Conservation (phyloP, 2,888 invertebrate species). For the Ennomos fuscantarius region DNA sequence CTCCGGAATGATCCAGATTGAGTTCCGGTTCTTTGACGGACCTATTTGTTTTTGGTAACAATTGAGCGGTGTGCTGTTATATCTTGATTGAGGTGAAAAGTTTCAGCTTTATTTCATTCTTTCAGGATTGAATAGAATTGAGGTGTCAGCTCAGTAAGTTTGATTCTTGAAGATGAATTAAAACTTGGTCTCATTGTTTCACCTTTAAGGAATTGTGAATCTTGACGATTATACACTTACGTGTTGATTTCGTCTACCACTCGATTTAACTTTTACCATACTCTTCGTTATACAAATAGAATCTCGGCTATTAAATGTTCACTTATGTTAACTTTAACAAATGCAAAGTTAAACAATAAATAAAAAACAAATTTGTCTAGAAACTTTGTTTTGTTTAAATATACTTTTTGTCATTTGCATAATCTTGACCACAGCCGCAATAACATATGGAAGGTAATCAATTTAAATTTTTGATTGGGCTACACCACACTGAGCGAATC, state of each 20-base stretch:
- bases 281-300: too few species aligned
- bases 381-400: conserved; percentile 20
- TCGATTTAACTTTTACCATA: too few species aligned
- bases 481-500: conserved; percentile 36
- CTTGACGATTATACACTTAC: too few species aligned
- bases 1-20: conserved; percentile 3
- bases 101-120: conserved; percentile 12
- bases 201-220: too few species aligned
- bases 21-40: conserved; percentile 6
- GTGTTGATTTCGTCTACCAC: too few species aligned
- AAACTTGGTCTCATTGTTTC: not conserved
- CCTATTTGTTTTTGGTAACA: conserved; percentile 18
- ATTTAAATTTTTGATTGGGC: conserved; percentile 56
- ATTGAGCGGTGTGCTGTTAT: conserved; percentile 1
- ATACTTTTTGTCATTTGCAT: conserved; percentile 33
- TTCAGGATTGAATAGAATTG: conserved; percentile 21
- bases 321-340: too few species aligned
- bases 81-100: conserved; percentile 20
- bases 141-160: conserved; percentile 9
- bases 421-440: conserved; percentile 26
- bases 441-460: conserved; percentile 49
- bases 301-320: too few species aligned
- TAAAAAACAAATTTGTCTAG: conserved; percentile 3
- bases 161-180: conserved; percentile 16
- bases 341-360: not conserved